Base-by-base conservation (phyloP, 2,888 invertebrate species). In the Orthosia incerta region DNA sequence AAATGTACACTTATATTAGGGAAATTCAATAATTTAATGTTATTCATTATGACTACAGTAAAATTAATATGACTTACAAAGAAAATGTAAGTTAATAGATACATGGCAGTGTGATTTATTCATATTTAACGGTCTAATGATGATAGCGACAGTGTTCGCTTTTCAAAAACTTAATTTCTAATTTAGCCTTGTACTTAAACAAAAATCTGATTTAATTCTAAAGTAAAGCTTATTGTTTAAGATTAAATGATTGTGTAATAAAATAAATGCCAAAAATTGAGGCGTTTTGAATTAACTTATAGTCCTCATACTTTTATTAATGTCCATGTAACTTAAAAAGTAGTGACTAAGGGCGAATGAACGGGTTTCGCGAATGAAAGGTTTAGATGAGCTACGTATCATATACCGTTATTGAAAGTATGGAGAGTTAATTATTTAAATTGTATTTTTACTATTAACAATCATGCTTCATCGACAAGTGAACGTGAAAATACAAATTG, bases 1-100 rank as follows among this genome's bases (percentile, higher is more conserved):
- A 89, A 92, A 90, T 91, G 87, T 93, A 94, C 90, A 92, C 91
- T 93, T 93, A 93, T 79, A 86, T 83, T 87, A 87, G 70, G 70
- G 86, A 89, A 90, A 90, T 90, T 92, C 88, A 92, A 91, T 92
- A 91, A 89, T 86, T 85, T 88, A 86, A 79, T 23, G 46, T 79
- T 82, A 86, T 74, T 74, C 51, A 73, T 76, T 85, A 80, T 60
- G 20, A 74, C 77, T 77, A 80, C 75, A 83, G 61, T 80, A 82
- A 80, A 84, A 75, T 80, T 77, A 87, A 72, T 60, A 79, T 76
- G 60, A 72, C 79, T 83, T 83, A 79, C 66, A 87, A 80, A 75
- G 39, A 78, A 80, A 84, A 75, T 70, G 61, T 77, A 82, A 59
- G 81, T 72, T 80, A 73, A 73, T 75, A 76, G 51, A 78, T 79